Conservation (phyloP, 2,113 vertebrate species). For the Dolichallabes microphthalmus region DNA sequence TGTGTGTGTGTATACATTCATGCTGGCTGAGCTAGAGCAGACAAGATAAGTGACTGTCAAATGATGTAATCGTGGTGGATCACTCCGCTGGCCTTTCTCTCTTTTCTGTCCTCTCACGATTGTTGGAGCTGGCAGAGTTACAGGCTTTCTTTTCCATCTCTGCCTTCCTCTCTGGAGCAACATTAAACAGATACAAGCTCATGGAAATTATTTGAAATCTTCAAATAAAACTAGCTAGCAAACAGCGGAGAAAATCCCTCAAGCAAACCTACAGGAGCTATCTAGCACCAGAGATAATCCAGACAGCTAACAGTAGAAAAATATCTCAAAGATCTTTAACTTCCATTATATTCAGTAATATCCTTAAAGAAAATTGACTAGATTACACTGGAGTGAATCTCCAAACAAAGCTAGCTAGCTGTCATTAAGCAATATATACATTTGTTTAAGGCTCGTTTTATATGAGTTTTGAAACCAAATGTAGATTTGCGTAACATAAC, state of each 20-base stretch:
- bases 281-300: background rate
- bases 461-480: too few species aligned
- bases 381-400: background rate
- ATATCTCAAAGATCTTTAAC: background rate
- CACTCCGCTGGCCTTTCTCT: constrained; percentile 59
- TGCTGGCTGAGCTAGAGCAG: constrained; percentile 46
- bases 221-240: background rate
- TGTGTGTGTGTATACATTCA: constrained; percentile 32
- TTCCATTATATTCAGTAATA: background rate
- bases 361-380: background rate
- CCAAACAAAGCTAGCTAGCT: background rate
- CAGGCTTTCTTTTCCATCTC: constrained; percentile 2
- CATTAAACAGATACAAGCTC: background rate
- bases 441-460: too few species aligned
- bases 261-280: too few species aligned
- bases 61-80: constrained; percentile 65
- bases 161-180: constrained; percentile 15
- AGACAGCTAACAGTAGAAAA: background rate
- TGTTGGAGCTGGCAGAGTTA: constrained; percentile 53
- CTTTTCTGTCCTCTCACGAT: constrained; percentile 56
- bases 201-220: background rate
- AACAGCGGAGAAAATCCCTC: background rate
- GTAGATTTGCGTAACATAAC: too few species aligned
- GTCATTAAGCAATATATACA: background rate
- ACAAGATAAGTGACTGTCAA: constrained; percentile 66